Percentiles rank a stretch among this genome's conserved stretches.
Evolutionary conservation across 2,797 vertebrate species (phyloP).

Genomic region (Coluber constrictor): DNA sequence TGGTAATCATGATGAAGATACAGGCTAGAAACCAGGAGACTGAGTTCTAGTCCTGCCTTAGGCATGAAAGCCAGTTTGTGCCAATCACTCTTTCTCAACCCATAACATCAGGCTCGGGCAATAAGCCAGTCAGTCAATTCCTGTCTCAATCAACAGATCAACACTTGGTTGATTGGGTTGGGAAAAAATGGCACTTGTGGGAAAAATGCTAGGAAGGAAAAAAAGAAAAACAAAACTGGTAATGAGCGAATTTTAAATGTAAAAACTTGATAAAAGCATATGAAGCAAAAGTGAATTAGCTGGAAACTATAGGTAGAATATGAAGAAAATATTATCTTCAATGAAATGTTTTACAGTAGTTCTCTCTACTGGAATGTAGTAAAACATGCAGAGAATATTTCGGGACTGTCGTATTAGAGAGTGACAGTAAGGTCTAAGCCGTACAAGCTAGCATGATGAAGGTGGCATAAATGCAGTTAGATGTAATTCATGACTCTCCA

Average conservation of each 20-base stretch:
- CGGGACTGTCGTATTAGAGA: background rate
- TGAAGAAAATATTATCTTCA: background rate
- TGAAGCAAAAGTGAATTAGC: background rate
- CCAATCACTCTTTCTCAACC: background rate
- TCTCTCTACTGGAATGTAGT: background rate
- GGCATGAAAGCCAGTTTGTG: background rate
- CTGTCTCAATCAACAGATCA: background rate
- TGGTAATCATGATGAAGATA: background rate
- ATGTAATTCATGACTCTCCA: background rate
- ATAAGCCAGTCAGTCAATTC: background rate
- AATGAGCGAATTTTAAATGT: background rate
- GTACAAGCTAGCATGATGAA: background rate
- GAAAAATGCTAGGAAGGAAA: background rate
- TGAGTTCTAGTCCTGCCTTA: background rate
- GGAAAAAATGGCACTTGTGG: background rate
- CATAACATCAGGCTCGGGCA: background rate
- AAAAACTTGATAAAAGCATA: background rate
- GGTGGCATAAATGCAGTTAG: background rate
- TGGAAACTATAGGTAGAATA: background rate
- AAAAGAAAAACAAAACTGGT: background rate
- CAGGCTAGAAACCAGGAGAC: background rate
- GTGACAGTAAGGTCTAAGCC: background rate
- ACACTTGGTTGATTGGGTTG: background rate
- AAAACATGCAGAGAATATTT: background rate
- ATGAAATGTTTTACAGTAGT: background rate